Percentiles rank a stretch among this genome's conserved stretches.
Evolutionary conservation across 2,113 vertebrate genomes (phyloP).

Genomic region (Charina bottae): DNA sequence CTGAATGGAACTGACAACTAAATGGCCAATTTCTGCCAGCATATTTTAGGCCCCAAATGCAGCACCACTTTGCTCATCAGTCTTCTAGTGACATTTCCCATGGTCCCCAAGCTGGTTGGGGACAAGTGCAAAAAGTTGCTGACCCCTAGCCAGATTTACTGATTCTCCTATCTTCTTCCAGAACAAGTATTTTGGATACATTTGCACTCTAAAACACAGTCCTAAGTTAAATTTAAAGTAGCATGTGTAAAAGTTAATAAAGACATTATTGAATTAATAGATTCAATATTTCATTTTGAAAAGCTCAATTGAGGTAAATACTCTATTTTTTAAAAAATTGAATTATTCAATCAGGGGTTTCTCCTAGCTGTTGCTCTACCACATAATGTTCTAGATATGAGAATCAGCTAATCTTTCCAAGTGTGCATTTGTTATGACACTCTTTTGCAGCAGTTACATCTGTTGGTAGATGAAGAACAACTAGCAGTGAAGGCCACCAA

Average conservation of each 20-base stretch:
- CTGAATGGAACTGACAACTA: neutral
- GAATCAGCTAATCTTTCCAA: neutral
- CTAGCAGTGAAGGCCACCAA: neutral
- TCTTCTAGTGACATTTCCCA: neutral
- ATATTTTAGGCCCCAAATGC: neutral
- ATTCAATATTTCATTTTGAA: neutral
- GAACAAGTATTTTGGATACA: neutral
- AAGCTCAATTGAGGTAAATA: neutral
- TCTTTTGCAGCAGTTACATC: neutral
- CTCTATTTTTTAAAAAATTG: neutral
- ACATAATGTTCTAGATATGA: neutral
- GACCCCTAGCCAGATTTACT: neutral
- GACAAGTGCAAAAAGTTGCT: neutral
- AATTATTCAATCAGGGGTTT: neutral
- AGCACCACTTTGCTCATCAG: neutral
- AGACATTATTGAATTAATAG: neutral
- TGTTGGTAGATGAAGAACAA: neutral
- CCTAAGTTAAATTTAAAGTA: neutral
- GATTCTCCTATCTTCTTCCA: neutral
- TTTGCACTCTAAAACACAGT: neutral
- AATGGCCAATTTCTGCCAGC: neutral
- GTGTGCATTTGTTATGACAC: neutral
- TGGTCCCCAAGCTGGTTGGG: neutral
- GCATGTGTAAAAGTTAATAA: neutral
- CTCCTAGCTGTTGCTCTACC: neutral